phyloP scores from a whole-genome alignment of 2,888 invertebrate genomes.

The Aleiodes alternator region DNA sequence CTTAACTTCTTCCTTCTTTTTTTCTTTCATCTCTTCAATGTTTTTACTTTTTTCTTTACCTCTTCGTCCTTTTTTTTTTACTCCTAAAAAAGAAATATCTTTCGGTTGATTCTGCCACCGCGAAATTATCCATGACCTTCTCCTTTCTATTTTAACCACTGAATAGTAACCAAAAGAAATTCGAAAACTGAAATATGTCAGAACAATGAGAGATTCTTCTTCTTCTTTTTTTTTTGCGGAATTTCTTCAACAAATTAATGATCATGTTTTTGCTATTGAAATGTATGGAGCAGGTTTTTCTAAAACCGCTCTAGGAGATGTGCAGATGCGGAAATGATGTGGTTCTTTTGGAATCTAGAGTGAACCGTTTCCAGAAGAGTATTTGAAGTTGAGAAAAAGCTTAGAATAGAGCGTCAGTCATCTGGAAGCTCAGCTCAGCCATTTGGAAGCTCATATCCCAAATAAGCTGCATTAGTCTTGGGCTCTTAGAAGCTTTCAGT shows the following conservation, averaged over 20 bases:
- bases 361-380: too few species aligned
- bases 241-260: slow-evolving; percentile 1
- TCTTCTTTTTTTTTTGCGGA: slow-evolving; percentile 5
- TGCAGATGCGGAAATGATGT: too few species aligned
- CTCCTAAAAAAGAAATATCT: slow-evolving; percentile 55
- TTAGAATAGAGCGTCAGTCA: too few species aligned
- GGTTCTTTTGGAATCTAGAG: too few species aligned
- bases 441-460: too few species aligned
- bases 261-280: neutral
- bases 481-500: too few species aligned
- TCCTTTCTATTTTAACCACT: slow-evolving; percentile 29
- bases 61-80: slow-evolving; percentile 7
- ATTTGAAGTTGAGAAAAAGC: too few species aligned
- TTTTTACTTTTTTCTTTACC: too few species aligned
- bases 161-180: slow-evolving; percentile 22
- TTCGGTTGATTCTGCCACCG: slow-evolving; percentile 41
- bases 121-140: slow-evolving; percentile 39
- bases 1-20: slow-evolving; percentile 28
- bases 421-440: too few species aligned
- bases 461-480: too few species aligned
- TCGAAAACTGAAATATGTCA: slow-evolving; percentile 10
- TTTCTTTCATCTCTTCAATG: slow-evolving; percentile 34
- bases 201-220: slow-evolving; percentile 18
- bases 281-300: too few species aligned
- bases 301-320: too few species aligned